Evolutionary conservation across 2,888 invertebrate genomes (phyloP), one percentile per base, ranked within the genome.

Genomic region (Xylocampa areola): DNA sequence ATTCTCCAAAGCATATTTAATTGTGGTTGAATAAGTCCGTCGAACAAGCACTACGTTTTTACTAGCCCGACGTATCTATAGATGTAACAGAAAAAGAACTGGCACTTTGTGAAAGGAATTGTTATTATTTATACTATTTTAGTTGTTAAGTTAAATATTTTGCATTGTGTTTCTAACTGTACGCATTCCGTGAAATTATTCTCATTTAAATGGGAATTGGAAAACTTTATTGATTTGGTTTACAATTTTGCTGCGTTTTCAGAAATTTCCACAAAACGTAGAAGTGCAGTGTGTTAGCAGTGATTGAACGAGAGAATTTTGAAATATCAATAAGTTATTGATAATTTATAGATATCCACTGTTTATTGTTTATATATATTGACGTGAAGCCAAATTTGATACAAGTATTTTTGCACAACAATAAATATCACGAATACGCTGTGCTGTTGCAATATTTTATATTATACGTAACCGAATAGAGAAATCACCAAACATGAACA

Each of bases 181-280:
- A 59, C 45, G 68, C 65, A 69, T 72, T 73, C 70, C 73, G 65
- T 62, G 41, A 59, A 57, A 61, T 61, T 47, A 58, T 50, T 66
- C 50, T 67, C 43, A 45, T 36, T 39, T 32, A 52, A 54, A 58
- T 67, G 48, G 62, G 64, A 72, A 67, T 72, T 44, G 51, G 52
- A 25, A 45, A 50, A 40, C 36, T 52, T 59, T 61, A 64, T 51
- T 58, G 61, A 67, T 58, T 55, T 68, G 60, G 68, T 61, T 71
- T 74, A 64, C 73, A 61, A 72, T 67, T 78, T 79, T 77, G 36
- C 73, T 80, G 65, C 79, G 71, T 82, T 88, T 84, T 83, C 85
- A 86, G 82, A 86, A 81, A 77, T 80, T 71, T 73, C 80, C 69
- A 82, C 84, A 82, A 80, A 83, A 79, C 76, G 60, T 84, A 85